Evolutionary conservation across 2,113 vertebrate genomes (phyloP), one percentile per base, ranked within the genome.

Genomic region (Aleadryas rufinucha): DNA sequence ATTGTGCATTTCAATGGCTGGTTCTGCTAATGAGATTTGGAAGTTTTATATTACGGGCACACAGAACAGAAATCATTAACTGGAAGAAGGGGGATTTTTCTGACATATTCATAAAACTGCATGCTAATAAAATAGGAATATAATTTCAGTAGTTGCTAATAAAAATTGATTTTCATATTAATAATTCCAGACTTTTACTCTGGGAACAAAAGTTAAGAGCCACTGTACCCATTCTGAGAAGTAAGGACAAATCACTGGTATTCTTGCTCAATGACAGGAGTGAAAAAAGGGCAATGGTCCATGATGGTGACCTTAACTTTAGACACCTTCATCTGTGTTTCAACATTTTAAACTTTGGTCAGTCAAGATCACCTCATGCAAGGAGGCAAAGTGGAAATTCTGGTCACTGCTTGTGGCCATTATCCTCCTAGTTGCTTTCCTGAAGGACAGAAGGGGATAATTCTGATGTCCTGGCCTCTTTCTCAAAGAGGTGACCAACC

Each of bases 11-110:
- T 95, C 96, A 96, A 95, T 89, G 60, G 37, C 70, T 95, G 41
- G 27, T 93, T 95, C 93, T 87, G 41, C 61, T 97, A 96, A 97
- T 96, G 90, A 97, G 94, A 96, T 96, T 97, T 93, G 61, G 61
- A 96, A 95, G 44, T 95, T 94, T 97, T 94, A 60, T 93, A 97
- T 89, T 97, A 72, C 95, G 59, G 75, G 27, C 59, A 89, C 54
- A 93, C 39, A 53, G 83, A 97, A 97, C 18, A 92, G 84, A 95
- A 95, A 95, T 95, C 64, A 94, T 97, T 96, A 95, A 89, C 20
- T 70, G 52, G 60, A 83, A 74, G 63, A 84, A 96, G 45, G 31
- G 0, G 1, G 30, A 53, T 37, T 64, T 57, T 81, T 26, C 85
- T 93, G 60, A 68, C 11, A 45, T 91, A 95, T 94, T 96, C 52